Percentiles rank a stretch among this genome's conserved stretches.
Evolutionary conservation across 2,797 vertebrate genomes (phyloP).

Genomic region (Coregonus suidteri): DNA sequence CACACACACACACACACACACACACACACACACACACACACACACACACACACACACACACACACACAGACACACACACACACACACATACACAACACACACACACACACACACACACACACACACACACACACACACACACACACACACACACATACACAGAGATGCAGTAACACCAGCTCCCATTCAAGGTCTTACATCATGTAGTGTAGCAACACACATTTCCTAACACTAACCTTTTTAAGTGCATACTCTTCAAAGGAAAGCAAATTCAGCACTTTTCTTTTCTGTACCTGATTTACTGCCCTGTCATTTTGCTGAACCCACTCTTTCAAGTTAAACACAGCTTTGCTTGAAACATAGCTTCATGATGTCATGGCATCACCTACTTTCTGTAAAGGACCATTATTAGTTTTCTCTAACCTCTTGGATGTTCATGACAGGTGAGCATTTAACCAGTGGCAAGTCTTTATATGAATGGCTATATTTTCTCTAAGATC

Average conservation of each 20-base stretch:
- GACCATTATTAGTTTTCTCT: slow-evolving; percentile 43
- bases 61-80: neutral
- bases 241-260: slow-evolving; percentile 60
- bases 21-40: neutral
- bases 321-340: slow-evolving; percentile 45
- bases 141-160: neutral
- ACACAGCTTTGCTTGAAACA: slow-evolving; percentile 46
- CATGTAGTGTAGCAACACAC: slow-evolving; percentile 41
- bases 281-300: slow-evolving; percentile 49
- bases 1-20: neutral
- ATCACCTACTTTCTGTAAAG: slow-evolving; percentile 31
- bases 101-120: neutral
- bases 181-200: slow-evolving; percentile 31
- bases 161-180: neutral
- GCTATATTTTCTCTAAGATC: neutral
- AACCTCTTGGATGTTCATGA: slow-evolving; percentile 23
- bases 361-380: slow-evolving; percentile 8
- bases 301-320: slow-evolving; percentile 47
- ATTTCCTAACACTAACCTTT: slow-evolving; percentile 59
- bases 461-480: neutral
- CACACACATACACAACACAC: neutral
- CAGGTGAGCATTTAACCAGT: neutral
- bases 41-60: neutral
- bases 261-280: slow-evolving; percentile 60
- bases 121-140: neutral